phyloP scores from a whole-genome alignment of 2,888 invertebrate genomes.

The Dynastes maya region DNA sequence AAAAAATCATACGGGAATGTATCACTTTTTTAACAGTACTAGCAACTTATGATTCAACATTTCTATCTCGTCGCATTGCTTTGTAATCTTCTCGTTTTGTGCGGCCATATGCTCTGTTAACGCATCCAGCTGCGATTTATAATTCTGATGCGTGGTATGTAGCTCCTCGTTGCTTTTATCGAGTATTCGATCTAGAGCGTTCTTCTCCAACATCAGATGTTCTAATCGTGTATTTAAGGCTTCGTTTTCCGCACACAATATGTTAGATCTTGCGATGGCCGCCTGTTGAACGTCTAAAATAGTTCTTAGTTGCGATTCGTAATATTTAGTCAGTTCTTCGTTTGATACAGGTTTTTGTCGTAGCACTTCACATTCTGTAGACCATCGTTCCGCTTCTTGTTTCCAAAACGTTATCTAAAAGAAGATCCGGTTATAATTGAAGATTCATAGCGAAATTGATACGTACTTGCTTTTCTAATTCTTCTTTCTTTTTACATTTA shows the following conservation, averaged over 20 bases:
- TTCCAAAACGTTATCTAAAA: conserved; percentile 68
- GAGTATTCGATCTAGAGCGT: conserved; percentile 73
- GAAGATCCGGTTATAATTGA: conserved; percentile 9
- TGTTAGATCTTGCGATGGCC: conserved; percentile 64
- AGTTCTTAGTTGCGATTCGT: conserved; percentile 65
- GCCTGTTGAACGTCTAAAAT: conserved; percentile 64
- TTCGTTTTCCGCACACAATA: conserved; percentile 66
- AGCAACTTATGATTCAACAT: conserved; percentile 75
- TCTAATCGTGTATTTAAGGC: conserved; percentile 72
- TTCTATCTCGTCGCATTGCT: conserved; percentile 86
- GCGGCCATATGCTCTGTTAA: conserved; percentile 86
- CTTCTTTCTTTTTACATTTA: conserved; percentile 53
- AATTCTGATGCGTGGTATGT: conserved; percentile 76
- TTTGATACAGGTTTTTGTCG: conserved; percentile 65
- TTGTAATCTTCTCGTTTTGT: conserved; percentile 88
- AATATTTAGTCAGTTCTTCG: conserved; percentile 66
- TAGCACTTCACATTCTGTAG: conserved; percentile 80
- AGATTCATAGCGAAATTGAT: conserved; percentile 13
- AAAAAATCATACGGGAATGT: conserved; percentile 43
- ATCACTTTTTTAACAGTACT: conserved; percentile 50
- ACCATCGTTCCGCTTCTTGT: conserved; percentile 83
- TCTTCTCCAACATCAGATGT: conserved; percentile 71
- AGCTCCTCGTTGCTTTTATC: conserved; percentile 79
- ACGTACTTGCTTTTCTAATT: conserved; percentile 47
- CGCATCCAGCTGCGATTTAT: conserved; percentile 81